These are phyloP conservation scores for Aphidoletes aphidimyza DNA, from an alignment of 2,888 invertebrate species.

Conservation along the genomic window DNA sequence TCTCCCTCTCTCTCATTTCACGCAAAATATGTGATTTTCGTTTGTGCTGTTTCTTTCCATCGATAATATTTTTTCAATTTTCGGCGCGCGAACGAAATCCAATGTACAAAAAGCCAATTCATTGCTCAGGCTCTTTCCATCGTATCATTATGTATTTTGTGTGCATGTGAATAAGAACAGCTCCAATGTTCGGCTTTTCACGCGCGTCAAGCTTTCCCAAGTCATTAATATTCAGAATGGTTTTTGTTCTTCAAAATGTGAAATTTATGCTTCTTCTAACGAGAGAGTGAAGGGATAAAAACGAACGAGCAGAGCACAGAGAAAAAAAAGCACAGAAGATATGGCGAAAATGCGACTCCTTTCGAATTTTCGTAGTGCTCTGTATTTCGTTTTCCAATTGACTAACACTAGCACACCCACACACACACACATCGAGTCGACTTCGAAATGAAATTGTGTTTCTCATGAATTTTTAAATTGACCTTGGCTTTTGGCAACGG, in stretches of 20 bases:
- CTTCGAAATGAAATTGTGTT: conserved; percentile 36
- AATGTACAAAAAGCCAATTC: background rate
- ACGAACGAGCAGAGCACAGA: background rate
- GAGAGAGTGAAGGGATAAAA: background rate
- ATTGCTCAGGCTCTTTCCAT: background rate
- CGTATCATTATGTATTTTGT: background rate
- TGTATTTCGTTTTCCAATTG: conserved; percentile 1
- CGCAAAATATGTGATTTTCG: conserved; percentile 45
- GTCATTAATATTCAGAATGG: conserved; percentile 51
- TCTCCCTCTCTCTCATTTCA: background rate
- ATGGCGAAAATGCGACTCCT: conserved; percentile 34
- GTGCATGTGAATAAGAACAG: conserved; percentile 43
- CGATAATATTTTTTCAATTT: conserved; percentile 46
- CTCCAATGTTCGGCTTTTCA: conserved; percentile 16
- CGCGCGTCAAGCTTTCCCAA: conserved; percentile 42
- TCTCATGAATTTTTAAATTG: conserved; percentile 50
- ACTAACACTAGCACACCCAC: background rate
- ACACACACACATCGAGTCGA: background rate
- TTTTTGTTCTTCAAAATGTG: conserved; percentile 34
- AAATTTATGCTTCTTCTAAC: conserved; percentile 22
- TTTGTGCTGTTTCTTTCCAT: background rate
- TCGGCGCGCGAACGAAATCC: background rate
- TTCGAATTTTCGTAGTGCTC: background rate
- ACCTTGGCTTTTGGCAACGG: conserved; percentile 21
- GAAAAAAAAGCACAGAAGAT: background rate